Conservation (phyloP, 2,797 vertebrate genomes). For the Glossophaga mutica region DNA sequence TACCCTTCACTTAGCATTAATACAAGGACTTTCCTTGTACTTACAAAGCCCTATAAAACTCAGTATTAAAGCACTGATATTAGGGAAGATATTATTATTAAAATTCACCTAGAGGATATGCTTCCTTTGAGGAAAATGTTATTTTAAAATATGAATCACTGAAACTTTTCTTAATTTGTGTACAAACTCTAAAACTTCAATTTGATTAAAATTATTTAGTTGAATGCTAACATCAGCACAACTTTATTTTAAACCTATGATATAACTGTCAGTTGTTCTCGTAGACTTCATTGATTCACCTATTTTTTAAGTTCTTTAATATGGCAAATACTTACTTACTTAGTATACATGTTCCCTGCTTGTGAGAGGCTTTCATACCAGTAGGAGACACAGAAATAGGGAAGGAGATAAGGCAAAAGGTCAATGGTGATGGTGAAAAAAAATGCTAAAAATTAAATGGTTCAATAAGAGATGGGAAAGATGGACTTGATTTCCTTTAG, state of each 20-base stretch:
- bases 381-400: not conserved
- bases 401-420: not conserved
- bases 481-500: not conserved
- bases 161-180: not conserved
- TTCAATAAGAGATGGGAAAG: not conserved
- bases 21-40: not conserved
- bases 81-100: not conserved
- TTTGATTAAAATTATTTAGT: not conserved
- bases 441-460: not conserved
- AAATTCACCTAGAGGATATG: not conserved
- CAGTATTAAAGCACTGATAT: not conserved
- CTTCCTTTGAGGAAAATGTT: not conserved
- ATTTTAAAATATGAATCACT: slow-evolving; percentile 14
- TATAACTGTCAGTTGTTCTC: not conserved
- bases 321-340: not conserved
- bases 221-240: not conserved
- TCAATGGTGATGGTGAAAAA: not conserved
- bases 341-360: not conserved
- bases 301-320: not conserved
- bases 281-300: not conserved
- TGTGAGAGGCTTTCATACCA: not conserved
- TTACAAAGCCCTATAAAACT: not conserved
- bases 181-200: not conserved
- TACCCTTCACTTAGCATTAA: not conserved
- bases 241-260: not conserved